A percentile compares a stretch with the other conserved stretches of the same genome.
Conservation (phyloP, 2,888 invertebrate species). For the Trissonchulus sp. region DNA sequence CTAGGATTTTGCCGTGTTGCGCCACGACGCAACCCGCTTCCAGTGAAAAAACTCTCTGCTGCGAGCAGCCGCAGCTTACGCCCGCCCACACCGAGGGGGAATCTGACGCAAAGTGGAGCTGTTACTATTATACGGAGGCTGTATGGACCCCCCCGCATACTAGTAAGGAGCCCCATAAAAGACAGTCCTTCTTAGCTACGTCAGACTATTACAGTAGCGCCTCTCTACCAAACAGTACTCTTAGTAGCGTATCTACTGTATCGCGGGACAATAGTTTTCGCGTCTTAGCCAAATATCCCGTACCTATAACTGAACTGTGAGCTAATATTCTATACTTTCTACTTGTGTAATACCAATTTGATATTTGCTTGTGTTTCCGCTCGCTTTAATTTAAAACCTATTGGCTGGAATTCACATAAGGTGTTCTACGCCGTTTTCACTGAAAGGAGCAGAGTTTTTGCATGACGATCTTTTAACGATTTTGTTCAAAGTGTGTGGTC, state of each 20-base stretch:
- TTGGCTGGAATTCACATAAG: too few species aligned
- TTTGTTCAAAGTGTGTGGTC: too few species aligned
- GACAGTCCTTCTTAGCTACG: background rate
- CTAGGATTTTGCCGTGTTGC: background rate
- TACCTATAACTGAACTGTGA: conserved; percentile 32
- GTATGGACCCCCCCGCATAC: background rate
- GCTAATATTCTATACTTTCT: too few species aligned
- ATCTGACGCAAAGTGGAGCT: conserved; percentile 12
- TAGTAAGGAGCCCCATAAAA: background rate
- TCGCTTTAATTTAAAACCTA: too few species aligned
- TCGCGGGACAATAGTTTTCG: conserved; percentile 26
- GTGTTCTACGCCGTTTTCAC: too few species aligned
- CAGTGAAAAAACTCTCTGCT: too few species aligned
- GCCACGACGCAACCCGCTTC: background rate
- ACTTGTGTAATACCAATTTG: too few species aligned
- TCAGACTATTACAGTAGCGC: conserved; percentile 31
- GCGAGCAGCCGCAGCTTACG: background rate
- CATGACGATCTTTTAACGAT: too few species aligned
- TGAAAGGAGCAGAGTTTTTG: too few species aligned
- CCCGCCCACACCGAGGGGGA: background rate
- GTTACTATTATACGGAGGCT: conserved; percentile 25
- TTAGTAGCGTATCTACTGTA: conserved; percentile 9
- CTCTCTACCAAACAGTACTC: background rate
- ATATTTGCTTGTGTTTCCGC: too few species aligned
- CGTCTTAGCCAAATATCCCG: conserved; percentile 26